Evolutionary conservation across 2,797 vertebrate species (phyloP).

Genomic region (Monodelphis domestica): DNA sequence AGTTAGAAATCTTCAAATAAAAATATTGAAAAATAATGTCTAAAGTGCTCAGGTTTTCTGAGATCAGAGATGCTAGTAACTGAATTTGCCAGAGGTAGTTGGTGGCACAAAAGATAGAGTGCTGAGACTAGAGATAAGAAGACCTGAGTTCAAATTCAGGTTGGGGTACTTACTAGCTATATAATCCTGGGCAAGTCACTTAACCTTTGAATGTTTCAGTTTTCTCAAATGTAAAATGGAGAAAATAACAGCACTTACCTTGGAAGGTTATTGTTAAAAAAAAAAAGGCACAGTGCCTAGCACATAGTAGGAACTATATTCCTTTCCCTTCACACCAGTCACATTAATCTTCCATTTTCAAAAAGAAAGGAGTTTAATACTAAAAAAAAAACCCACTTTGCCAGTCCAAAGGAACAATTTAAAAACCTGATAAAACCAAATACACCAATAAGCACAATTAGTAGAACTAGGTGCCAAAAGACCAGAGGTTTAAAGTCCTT

Average conservation of each 20-base stretch:
- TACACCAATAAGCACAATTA: neutral
- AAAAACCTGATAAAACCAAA: neutral
- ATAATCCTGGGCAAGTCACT: neutral
- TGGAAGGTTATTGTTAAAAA: neutral
- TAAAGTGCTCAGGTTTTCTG: neutral
- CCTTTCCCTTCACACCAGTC: neutral
- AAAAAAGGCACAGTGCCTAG: too few relatives aligned
- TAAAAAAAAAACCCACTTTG: neutral
- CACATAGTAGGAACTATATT: neutral
- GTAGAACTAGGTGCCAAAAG: neutral
- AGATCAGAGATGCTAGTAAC: neutral
- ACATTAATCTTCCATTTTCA: neutral
- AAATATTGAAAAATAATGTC: constrained; percentile 38
- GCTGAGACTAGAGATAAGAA: too few relatives aligned
- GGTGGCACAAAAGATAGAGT: too few relatives aligned
- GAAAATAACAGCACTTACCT: neutral
- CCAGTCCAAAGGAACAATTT: neutral
- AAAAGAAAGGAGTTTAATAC: neutral
- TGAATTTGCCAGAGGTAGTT: too few relatives aligned
- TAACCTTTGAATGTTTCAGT: neutral
- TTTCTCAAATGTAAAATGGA: neutral
- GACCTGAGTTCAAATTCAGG: neutral
- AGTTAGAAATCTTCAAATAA: constrained; percentile 18
- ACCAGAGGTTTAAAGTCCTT: neutral
- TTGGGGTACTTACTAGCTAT: neutral